Base-by-base conservation (phyloP, 2,797 vertebrate genomes). In the Channa striata region DNA sequence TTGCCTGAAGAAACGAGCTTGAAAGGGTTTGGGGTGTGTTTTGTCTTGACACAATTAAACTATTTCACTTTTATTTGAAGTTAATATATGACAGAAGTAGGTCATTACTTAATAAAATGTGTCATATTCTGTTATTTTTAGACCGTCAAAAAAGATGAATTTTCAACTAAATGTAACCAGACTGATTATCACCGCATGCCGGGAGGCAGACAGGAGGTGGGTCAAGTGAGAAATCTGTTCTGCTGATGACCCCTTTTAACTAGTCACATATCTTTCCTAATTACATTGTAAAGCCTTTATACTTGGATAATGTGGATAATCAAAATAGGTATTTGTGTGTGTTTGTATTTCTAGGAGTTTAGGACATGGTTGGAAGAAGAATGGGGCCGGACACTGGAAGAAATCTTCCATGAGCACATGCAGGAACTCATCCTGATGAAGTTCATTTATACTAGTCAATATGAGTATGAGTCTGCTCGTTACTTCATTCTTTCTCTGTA, bases 401-500 rank as follows among this genome's bases (percentile, higher is more conserved):
- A 99, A 83, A 99, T 99, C 80, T 99, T 99, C 91, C 97, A 99
- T 0, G 98, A 99, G 53, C 98, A 99, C 92, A 99, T 97, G 97
- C 98, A 99, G 83, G 98, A 99, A 89, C 95, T 99, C 70, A 99
- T 99, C 77, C 91, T 99, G 63, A 99, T 99, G 98, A 99, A 99
- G 89, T 99, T 99, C 85, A 99, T 99, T 89, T 99, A 99, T 76
- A 99, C 98, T 67, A 99, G 98, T 91, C 98, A 99, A 92, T 99
- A 99, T 0, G 98, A 99, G 98, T 98, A 93, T 75, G 97, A 23
- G 14, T 37, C 40, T 60, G 66, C 68, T 12, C 25, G 52, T 49
- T 58, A 1, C 9, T 5, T 62, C 10, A 14, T 44, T 50, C 53
- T 48, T 54, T 53, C 13, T 48, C 33, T 69, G 43, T 6, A 10